Evolutionary conservation across 2,113 vertebrate genomes (phyloP).

Genomic region (Hemiprocne comata): DNA sequence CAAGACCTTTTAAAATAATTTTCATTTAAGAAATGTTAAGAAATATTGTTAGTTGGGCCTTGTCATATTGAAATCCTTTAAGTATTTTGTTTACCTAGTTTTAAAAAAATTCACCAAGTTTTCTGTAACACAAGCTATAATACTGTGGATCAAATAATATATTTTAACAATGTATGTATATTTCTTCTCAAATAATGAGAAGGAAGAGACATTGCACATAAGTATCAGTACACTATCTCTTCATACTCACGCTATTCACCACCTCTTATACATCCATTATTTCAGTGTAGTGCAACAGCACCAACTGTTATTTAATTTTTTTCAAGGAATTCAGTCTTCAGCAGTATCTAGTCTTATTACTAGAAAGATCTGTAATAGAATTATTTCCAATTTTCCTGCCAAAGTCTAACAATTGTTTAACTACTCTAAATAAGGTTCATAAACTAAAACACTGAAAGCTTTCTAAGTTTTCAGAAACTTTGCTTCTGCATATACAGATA

Average conservation of each 20-base stretch:
- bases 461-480: not conserved
- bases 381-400: not conserved
- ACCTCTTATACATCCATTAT: not conserved
- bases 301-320: not conserved
- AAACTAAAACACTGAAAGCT: not conserved
- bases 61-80: not conserved
- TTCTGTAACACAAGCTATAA: not conserved
- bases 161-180: not conserved
- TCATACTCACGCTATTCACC: not conserved
- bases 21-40: not conserved
- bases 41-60: not conserved
- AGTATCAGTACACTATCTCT: not conserved
- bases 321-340: not conserved
- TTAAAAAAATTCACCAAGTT: too few species aligned
- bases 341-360: not conserved
- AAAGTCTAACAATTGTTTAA: not conserved
- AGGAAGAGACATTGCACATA: not conserved
- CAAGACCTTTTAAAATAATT: not conserved
- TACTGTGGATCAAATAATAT: not conserved
- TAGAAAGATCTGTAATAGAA: not conserved
- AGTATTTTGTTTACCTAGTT: not conserved
- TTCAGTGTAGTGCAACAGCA: not conserved
- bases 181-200: not conserved
- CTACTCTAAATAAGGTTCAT: not conserved
- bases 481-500: not conserved